A percentile compares a stretch with the other conserved stretches of the same genome.
Evolutionary conservation across 2,113 vertebrate species (phyloP).

Genomic region (Scatophagus argus): DNA sequence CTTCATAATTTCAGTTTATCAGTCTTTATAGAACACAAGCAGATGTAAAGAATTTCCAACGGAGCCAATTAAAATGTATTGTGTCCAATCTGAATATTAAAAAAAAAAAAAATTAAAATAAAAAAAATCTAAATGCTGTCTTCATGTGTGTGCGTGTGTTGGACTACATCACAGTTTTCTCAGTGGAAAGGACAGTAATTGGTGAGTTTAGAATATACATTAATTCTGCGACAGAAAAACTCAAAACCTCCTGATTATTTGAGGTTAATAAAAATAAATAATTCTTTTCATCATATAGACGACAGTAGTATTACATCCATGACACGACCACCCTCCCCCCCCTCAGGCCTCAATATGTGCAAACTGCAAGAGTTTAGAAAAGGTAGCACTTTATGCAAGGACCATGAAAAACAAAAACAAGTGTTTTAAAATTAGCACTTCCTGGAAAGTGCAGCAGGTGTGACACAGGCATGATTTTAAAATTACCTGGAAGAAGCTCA

Average conservation of each 20-base stretch:
- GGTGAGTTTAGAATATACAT: conserved; percentile 42
- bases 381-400: conserved; percentile 72
- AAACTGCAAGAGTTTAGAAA: conserved; percentile 78
- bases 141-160: conserved; percentile 46
- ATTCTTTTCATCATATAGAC: conserved; percentile 76
- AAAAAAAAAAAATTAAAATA: conserved; percentile 8
- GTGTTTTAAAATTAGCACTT: conserved; percentile 62
- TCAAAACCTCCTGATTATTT: conserved; percentile 48
- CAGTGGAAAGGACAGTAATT: conserved; percentile 50
- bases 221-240: conserved; percentile 38
- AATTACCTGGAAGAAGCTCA: neutral
- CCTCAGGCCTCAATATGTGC: conserved; percentile 73
- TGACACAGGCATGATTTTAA: conserved; percentile 18
- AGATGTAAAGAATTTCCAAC: conserved; percentile 37
- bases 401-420: conserved; percentile 51
- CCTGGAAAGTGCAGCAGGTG: conserved; percentile 28
- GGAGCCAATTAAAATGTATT: conserved; percentile 23
- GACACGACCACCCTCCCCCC: conserved; percentile 17
- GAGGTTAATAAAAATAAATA: conserved; percentile 83
- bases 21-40: conserved; percentile 54
- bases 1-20: conserved; percentile 42
- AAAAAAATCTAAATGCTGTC: conserved; percentile 6
- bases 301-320: conserved; percentile 80
- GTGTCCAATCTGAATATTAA: conserved; percentile 34
- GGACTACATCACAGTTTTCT: conserved; percentile 60